phyloP scores from a whole-genome alignment of 64 coral and sea anemone genomes.

The Astreopora myriophthalma region DNA sequence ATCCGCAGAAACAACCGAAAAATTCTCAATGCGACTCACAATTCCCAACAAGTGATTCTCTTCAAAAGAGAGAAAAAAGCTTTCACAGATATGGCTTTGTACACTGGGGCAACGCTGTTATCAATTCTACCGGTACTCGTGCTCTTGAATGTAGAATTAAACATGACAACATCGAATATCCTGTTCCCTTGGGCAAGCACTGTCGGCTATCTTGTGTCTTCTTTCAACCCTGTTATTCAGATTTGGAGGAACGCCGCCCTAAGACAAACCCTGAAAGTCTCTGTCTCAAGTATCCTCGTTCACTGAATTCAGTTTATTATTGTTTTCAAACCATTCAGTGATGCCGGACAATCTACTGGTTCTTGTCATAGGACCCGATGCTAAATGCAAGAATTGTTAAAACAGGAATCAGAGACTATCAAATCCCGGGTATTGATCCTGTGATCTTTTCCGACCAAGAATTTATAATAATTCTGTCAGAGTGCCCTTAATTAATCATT shows the following conservation, averaged over 20 bases:
- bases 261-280: background rate
- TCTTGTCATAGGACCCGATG: no score
- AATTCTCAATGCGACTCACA: background rate
- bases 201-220: background rate
- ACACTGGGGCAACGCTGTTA: background rate
- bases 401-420: no score
- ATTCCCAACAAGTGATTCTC: background rate
- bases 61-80: conserved; percentile 21
- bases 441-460: no score
- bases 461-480: no score
- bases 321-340: no score
- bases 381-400: no score
- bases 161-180: background rate
- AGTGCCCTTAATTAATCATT: no score
- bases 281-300: no score
- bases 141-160: background rate
- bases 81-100: background rate
- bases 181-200: background rate
- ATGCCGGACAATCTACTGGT: no score
- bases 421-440: no score
- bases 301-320: no score
- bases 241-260: background rate
- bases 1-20: background rate
- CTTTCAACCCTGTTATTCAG: background rate
- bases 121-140: background rate